Percentiles rank a stretch among this genome's conserved stretches.
Evolutionary conservation across 2,888 invertebrate genomes (phyloP).

Genomic region (Nephrotoma guestfalica): DNA sequence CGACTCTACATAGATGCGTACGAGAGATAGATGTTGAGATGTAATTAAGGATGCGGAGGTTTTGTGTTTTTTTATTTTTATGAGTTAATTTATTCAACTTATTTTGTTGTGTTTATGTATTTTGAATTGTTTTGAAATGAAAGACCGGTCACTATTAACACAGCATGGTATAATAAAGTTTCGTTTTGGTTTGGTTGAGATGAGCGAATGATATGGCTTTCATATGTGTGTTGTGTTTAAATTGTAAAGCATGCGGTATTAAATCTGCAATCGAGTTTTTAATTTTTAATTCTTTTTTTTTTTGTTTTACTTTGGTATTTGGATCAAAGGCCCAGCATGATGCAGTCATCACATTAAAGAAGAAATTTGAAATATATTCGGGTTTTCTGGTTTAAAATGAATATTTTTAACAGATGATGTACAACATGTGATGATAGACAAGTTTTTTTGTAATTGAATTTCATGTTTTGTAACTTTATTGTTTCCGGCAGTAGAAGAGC

Average conservation of each 20-base stretch:
- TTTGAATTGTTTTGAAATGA: background rate
- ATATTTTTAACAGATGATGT: background rate
- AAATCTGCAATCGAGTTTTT: background rate
- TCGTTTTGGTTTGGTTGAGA: background rate
- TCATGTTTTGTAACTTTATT: background rate
- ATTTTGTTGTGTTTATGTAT: background rate
- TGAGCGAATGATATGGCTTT: background rate
- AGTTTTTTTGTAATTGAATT: background rate
- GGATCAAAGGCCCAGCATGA: background rate
- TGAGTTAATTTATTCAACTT: background rate
- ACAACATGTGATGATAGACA: background rate
- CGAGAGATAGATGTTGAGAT: background rate
- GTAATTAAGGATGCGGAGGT: background rate
- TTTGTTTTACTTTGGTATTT: background rate
- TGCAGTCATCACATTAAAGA: background rate
- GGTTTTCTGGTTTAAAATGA: background rate
- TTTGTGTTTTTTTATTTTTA: background rate
- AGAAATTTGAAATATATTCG: background rate
- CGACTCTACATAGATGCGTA: background rate
- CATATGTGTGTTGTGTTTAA: background rate
- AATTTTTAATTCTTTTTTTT: background rate
- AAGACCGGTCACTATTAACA: background rate
- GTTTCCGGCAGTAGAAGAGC: background rate
- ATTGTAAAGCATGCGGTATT: background rate
- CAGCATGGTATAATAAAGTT: background rate